Base-by-base conservation (phyloP, 2,797 vertebrate genomes). In the Gymnocypris eckloni region DNA sequence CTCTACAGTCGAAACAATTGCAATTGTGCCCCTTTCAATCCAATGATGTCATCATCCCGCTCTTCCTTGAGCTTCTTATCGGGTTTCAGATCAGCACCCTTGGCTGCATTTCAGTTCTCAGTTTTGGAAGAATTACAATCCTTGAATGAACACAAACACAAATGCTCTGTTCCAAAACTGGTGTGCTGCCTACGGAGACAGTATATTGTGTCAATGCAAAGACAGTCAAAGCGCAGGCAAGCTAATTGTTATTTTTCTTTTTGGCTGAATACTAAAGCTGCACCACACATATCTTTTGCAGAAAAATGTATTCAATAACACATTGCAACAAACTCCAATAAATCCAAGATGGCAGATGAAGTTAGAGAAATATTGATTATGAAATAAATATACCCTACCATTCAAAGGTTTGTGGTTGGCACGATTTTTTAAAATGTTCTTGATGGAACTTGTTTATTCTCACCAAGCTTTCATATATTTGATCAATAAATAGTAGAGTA, bases 31-130 rank as follows among this genome's bases (percentile, higher is more conserved):
- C 50, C 18, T 43, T 79, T 64, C 7, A 10, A 77, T 87, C 45
- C 81, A 79, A 84, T 91, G 91, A 93, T 89, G 89, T 93, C 91
- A 92, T 82, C 81, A 48, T 87, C 79, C 90, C 84, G 76, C 52
- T 80, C 85, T 43, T 82, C 50, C 52, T 72, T 89, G 79, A 91
- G 83, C 82, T 87, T 82, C 81, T 13, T 90, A 91, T 92, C 89
- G 33, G 82, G 50, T 93, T 92, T 91, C 89, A 39, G 64, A 59
- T 86, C 84, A 86, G 54, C 80, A 72, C 16, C 22, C 88, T 90
- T 85, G 75, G 81, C 82, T 64, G 76, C 45, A 69, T 88, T 75
- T 89, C 86, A 81, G 56, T 59, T 25, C 84, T 54, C 2, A 39
- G 76, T 81, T 84, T 37, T 81, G 18, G 88, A 84, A 80, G 85